Conservation (phyloP, 2,888 invertebrate genomes). For the Campoletis raptor region DNA sequence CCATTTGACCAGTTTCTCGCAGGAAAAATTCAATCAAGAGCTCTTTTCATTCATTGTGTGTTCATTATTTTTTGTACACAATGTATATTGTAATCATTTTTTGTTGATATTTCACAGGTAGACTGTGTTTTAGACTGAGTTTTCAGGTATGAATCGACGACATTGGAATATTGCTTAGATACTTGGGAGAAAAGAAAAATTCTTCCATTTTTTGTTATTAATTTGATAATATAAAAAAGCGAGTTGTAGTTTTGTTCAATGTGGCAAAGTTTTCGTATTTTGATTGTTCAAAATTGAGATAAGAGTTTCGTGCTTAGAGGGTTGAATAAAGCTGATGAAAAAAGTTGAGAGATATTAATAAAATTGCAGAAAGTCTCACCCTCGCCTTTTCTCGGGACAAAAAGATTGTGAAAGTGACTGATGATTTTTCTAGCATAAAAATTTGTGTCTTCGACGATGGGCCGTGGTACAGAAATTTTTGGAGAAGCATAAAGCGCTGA, state of each 20-base stretch:
- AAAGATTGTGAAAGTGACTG: slow-evolving; percentile 96
- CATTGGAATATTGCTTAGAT: too few species aligned
- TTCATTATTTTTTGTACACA: too few species aligned
- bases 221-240: neutral
- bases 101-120: too few species aligned
- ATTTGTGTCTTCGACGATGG: slow-evolving; percentile 95
- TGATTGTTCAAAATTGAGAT: neutral
- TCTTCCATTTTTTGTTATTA: too few species aligned
- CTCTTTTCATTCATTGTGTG: too few species aligned
- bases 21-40: too few species aligned
- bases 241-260: neutral
- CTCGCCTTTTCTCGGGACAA: slow-evolving; percentile 96
- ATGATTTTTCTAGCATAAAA: slow-evolving; percentile 96
- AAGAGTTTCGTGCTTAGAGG: neutral
- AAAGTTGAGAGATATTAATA: neutral
- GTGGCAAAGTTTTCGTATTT: neutral
- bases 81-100: too few species aligned
- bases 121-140: too few species aligned
- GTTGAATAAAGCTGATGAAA: neutral
- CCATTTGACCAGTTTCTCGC: too few species aligned
- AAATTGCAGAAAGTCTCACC: slow-evolving; percentile 87
- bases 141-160: too few species aligned
- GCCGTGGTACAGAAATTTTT: slow-evolving; percentile 95
- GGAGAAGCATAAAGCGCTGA: slow-evolving; percentile 94
- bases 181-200: too few species aligned